These are phyloP conservation scores for Origma solitaria DNA, from an alignment of 2,113 vertebrate genomes.

Conservation along the genomic window DNA sequence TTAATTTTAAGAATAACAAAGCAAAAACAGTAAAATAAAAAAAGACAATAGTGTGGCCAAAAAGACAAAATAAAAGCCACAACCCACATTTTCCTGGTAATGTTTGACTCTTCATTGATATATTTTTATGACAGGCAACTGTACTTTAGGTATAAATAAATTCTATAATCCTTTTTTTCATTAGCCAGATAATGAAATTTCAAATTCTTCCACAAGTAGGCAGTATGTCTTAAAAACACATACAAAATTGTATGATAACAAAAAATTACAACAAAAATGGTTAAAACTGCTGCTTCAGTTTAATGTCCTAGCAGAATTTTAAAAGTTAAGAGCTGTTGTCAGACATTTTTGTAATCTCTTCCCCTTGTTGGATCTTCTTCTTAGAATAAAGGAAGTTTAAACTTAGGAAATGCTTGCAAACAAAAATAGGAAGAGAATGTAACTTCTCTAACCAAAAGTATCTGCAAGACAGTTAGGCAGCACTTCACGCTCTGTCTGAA, in stretches of 20 bases:
- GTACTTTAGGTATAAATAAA: background rate
- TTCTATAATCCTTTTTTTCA: background rate
- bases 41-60: background rate
- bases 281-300: background rate
- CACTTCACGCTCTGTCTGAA: background rate
- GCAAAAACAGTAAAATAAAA: background rate
- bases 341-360: background rate
- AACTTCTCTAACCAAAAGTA: background rate
- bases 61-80: background rate
- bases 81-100: background rate
- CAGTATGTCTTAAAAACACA: background rate
- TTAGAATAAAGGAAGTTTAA: constrained; percentile 8
- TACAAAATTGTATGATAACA: too few relatives aligned
- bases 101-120: background rate
- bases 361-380: background rate
- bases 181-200: background rate
- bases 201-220: background rate
- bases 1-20: background rate
- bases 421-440: background rate
- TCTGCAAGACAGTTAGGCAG: background rate
- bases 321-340: background rate
- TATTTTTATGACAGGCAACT: background rate
- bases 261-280: too few relatives aligned
- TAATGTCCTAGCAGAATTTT: background rate
- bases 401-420: background rate